Evolutionary conservation across 2,797 vertebrate genomes (phyloP), one percentile per base, ranked within the genome.

Genomic region (Myotis vivesi): DNA sequence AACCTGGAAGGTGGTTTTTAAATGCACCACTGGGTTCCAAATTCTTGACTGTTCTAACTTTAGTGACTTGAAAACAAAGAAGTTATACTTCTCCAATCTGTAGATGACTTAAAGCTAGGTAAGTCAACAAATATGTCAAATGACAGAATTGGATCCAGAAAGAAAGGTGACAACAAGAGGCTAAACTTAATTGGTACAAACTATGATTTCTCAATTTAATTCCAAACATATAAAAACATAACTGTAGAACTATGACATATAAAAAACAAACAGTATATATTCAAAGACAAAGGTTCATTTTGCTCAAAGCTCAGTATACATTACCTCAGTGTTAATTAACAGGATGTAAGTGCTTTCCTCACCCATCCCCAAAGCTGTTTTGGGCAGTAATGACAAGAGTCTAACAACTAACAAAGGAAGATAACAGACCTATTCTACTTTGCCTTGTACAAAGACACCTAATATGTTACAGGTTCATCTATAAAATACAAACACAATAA

Each of bases 161-260:
- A 89, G 44, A 89, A 68, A 95, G 59, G 69, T 25, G 30, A n/a
- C 8, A 80, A 80, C 30, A 28, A 89, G 57, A 91, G 17, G 12
- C 22, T 93, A 94, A 87, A 57, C 80, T 68, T 62, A 94, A 92
- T 6, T 90, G 36, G 41, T 22, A 91, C 10, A 22, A 62, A 82
- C 22, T 62, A 94, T 59, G 28, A n/a, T 68, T 62, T 92, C n/a
- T 83, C 81, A 41, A 82, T 64, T 94, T 92, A 81, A 81, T 92
- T 91, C 28, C 23, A 66, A 93, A 95, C 91, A 76, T 19, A 20
- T 69, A 94, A 93, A 95, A 92, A 76, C 22, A 15, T 72, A 94
- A 87, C 51, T 30, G 19, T 71, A 71, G 6, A 77, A 57, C 51
- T 71, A 85, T 7, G 53, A 71, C 38, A 77, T 25, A 30, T 16